Base-by-base conservation (phyloP, 2,888 invertebrate genomes). In the Agrypnus murinus region DNA sequence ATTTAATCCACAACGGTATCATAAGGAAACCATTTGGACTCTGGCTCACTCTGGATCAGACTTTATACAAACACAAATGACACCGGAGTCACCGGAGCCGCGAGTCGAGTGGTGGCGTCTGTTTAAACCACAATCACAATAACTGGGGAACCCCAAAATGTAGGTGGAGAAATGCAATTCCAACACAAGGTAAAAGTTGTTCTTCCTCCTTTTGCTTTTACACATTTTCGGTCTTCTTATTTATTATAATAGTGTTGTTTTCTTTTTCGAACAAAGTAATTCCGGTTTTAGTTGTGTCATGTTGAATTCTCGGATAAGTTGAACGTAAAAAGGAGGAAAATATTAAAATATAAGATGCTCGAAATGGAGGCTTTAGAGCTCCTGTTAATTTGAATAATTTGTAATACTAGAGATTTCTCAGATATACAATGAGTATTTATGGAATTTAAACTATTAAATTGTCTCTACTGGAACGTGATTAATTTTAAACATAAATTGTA, bases 1-100 rank as follows among this genome's bases (percentile, higher is more conserved):
- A 50, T 50, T 50, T 50, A 50, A 50, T 32, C 25, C 50, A 50
- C 50, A 50, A 50, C 12, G 50, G 50, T 50, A 50, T 50, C 50
- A 50, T 50, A 50, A 50, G 50, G 50, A 50, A 50, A 50, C 50
- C 25, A 12, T 50, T 50, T 50, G 50, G 43, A 50, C 25, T 31
- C 50, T 25, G 31, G 25, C 31, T 31, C 50, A 12, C 31, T 50
- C 50, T 50, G 31, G 31, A 50, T 50, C 50, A 50, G 50, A 50
- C 50, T 50, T 31, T 50, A 50, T 25, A 50, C 25, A 31, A 50
- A 50, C 50, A 50, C 50, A 50, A 50, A 50, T 50, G 50, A 50
- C 25, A 50, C 50, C 50, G 50, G 50, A 50, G 50, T 31, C 50
- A 50, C 50, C 50, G 50, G 50, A 50, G 50, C 50, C 50, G 25